Percentiles rank a stretch among this genome's conserved stretches.
phyloP scores from a whole-genome alignment of 2,888 invertebrate genomes.

The Graphium colonna region DNA sequence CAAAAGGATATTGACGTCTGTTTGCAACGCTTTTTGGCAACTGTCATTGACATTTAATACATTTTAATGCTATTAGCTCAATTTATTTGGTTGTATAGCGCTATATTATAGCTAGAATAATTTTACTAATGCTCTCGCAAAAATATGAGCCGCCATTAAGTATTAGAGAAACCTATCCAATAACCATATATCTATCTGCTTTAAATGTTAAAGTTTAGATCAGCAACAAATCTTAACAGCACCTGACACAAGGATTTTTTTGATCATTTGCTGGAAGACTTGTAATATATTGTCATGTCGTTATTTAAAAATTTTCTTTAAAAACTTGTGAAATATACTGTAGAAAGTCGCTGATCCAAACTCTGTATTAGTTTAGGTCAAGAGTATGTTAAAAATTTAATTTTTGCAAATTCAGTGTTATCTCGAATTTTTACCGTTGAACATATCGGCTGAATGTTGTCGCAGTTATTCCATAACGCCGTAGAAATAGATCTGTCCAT shows the following conservation, averaged over 20 bases:
- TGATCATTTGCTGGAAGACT: too few species aligned
- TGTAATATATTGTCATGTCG: too few species aligned
- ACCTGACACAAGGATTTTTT: too few species aligned
- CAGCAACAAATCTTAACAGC: too few species aligned
- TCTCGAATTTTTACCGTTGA: neutral
- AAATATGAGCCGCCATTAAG: constrained; percentile 4
- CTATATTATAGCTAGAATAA: constrained; percentile 9
- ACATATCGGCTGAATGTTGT: constrained; percentile 2
- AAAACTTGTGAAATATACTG: too few species aligned
- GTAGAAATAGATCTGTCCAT: constrained; percentile 8
- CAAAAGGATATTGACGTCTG: neutral
- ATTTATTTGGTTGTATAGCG: constrained; percentile 14
- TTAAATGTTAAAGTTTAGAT: constrained; percentile 2
- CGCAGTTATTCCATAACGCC: constrained; percentile 1
- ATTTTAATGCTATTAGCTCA: constrained; percentile 1
- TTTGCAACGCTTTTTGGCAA: too few species aligned
- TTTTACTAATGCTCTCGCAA: neutral
- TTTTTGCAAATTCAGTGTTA: neutral
- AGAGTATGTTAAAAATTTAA: too few species aligned
- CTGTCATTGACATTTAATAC: neutral
- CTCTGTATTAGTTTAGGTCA: too few species aligned
- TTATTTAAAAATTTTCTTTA: too few species aligned
- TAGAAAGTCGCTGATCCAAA: too few species aligned
- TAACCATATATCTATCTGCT: neutral
- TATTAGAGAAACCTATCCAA: constrained; percentile 5